Base-by-base conservation (phyloP, 2,797 vertebrate genomes). In the Dallia pectoralis region DNA sequence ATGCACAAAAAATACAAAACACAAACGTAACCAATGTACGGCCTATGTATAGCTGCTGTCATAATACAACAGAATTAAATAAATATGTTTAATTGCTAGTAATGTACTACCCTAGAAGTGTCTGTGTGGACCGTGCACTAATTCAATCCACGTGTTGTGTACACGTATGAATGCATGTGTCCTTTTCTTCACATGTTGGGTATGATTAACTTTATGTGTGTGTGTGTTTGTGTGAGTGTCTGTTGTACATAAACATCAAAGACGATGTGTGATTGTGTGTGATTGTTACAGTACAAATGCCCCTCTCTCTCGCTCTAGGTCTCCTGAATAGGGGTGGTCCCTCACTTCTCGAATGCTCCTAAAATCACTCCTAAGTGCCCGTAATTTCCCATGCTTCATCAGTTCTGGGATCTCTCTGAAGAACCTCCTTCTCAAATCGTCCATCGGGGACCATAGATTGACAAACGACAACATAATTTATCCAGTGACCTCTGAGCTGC, bases 351-450 rank as follows among this genome's bases (percentile, higher is more conserved):
- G 80, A 70, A 78, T 77, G 76, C 80, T 86, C 79, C 70, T 87
- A 75, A 90, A 89, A 86, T 90, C 83, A 70, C 85, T 86, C 83
- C 82, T 90, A 89, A 91, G 88, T 90, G 92, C 77, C 82, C 84
- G 87, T 89, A 85, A 90, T 93, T 93, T 91, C 90, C 91, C 91
- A 92, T 76, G 87, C 88, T 91, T 91, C 88, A 91, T 92, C 91
- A 83, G 87, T 78, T 84, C 86, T 84, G 88, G 89, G 87, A 91
- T 93, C 92, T 91, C 81, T 89, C 86, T 78, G 77, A 89, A 89
- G 89, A 86, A 85, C 81, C 74, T 86, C 84, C 83, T n/a, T 83
- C 87, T 63, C 84, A 82, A 19, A 70, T 81, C 68, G 77, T 87
- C 86, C 84, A 44, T 8, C 47, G 33, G 74, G 30, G 67, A 67